These are phyloP conservation scores for Anas acuta DNA, from an alignment of 2,797 vertebrate genomes.

Conservation along the genomic window DNA sequence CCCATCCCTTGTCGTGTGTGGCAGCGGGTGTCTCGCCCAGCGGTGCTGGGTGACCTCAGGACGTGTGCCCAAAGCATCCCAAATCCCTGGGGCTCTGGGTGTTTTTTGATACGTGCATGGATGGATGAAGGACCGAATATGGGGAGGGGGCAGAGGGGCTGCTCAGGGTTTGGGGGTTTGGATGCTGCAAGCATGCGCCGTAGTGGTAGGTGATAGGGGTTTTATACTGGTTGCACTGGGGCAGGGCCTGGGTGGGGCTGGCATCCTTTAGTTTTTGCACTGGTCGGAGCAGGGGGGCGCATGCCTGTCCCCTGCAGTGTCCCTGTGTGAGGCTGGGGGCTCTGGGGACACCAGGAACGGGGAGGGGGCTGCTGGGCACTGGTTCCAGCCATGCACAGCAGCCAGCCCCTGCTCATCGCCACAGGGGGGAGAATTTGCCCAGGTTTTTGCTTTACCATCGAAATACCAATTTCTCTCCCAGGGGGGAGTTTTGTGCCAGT, in stretches of 20 bases:
- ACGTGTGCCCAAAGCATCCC: not conserved
- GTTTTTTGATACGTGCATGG: conserved; percentile 50
- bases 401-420: not conserved
- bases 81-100: not conserved
- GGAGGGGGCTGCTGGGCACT: not conserved
- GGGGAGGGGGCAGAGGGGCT: not conserved
- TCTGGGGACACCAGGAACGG: not conserved
- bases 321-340: not conserved
- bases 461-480: not conserved
- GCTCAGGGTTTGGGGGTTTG: not conserved
- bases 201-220: not conserved
- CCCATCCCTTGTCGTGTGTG: not conserved
- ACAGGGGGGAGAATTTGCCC: not conserved
- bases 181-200: conserved; percentile 45
- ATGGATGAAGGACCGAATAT: not conserved
- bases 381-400: not conserved
- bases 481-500: not conserved
- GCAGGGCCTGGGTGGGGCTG: not conserved
- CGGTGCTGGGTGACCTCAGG: not conserved
- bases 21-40: not conserved
- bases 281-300: not conserved
- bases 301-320: not conserved
- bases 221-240: conserved; percentile 23
- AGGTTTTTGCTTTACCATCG: not conserved
- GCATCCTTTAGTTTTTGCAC: not conserved